Evolutionary conservation across 2,888 invertebrate species (phyloP).

Genomic region (Hylaea fasciaria): DNA sequence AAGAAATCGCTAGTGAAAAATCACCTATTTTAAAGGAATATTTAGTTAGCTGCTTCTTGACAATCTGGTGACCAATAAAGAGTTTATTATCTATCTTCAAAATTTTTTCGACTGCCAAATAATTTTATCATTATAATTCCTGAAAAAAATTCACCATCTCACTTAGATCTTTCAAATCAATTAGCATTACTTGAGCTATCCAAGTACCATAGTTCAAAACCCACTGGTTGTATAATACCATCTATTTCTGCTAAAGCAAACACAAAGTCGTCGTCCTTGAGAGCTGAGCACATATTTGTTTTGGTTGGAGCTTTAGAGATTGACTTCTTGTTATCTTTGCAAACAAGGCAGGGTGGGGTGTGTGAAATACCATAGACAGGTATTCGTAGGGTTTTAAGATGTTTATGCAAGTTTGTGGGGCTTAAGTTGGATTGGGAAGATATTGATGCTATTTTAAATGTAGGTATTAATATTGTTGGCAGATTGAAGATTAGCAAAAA

Average conservation of each 20-base stretch:
- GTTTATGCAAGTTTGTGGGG: conserved; percentile 28
- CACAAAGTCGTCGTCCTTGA: conserved; percentile 58
- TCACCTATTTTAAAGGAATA: too few relatives aligned
- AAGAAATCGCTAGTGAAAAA: too few relatives aligned
- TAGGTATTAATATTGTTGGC: not conserved
- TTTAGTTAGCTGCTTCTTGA: too few relatives aligned
- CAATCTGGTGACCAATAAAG: too few relatives aligned
- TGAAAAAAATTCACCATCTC: too few relatives aligned
- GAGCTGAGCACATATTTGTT: conserved; percentile 77
- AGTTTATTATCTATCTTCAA: too few relatives aligned
- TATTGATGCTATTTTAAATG: conserved; percentile 2
- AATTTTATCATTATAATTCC: too few relatives aligned
- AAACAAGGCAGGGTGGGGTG: conserved; percentile 59
- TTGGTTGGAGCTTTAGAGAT: conserved; percentile 67
- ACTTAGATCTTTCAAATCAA: not conserved
- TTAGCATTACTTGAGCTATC: not conserved
- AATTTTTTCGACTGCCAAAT: too few relatives aligned
- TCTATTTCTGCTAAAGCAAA: conserved; percentile 48
- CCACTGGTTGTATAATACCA: conserved; percentile 14
- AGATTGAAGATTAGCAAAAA: not conserved
- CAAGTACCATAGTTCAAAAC: not conserved
- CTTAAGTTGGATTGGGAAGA: conserved; percentile 9
- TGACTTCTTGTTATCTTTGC: conserved; percentile 75
- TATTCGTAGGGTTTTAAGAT: conserved; percentile 28
- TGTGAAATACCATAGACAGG: conserved; percentile 30